phyloP scores from a whole-genome alignment of 2,113 vertebrate species.

The Chamaea fasciata region DNA sequence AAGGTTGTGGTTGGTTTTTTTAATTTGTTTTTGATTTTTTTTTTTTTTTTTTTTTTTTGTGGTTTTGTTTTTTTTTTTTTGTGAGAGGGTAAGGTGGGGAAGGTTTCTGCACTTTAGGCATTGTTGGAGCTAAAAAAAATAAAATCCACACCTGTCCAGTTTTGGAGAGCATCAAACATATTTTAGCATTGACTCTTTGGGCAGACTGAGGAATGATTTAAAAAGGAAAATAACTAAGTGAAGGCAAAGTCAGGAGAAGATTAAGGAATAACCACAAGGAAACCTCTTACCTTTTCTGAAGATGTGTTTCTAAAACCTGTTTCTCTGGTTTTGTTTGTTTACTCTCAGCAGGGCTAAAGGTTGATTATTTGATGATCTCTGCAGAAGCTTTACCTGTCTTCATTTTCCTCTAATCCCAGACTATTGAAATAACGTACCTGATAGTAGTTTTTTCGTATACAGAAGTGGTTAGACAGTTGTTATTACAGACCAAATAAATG shows the following conservation, averaged over 20 bases:
- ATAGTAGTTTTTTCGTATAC: background rate
- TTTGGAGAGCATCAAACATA: background rate
- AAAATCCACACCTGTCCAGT: background rate
- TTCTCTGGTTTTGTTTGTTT: background rate
- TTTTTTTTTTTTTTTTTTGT: too few species aligned
- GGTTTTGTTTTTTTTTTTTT: background rate
- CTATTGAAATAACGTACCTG: background rate
- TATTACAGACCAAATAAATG: background rate
- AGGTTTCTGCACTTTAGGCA: background rate
- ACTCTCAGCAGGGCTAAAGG: background rate
- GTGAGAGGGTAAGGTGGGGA: accelerated
- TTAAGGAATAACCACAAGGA: background rate
- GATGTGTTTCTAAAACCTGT: background rate
- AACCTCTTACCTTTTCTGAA: background rate
- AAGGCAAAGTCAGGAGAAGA: background rate
- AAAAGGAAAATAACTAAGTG: background rate
- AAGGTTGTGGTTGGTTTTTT: too few species aligned
- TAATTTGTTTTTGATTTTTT: too few species aligned
- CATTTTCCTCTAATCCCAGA: background rate
- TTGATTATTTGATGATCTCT: background rate
- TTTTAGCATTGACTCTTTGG: background rate
- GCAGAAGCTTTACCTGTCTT: background rate
- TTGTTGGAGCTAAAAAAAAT: background rate
- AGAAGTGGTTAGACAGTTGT: background rate
- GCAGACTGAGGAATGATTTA: background rate